Evolutionary conservation across 1,140 invertebrate species (phyloP), one percentile per base, ranked within the genome.

Genomic region (Bombus confusus): DNA sequence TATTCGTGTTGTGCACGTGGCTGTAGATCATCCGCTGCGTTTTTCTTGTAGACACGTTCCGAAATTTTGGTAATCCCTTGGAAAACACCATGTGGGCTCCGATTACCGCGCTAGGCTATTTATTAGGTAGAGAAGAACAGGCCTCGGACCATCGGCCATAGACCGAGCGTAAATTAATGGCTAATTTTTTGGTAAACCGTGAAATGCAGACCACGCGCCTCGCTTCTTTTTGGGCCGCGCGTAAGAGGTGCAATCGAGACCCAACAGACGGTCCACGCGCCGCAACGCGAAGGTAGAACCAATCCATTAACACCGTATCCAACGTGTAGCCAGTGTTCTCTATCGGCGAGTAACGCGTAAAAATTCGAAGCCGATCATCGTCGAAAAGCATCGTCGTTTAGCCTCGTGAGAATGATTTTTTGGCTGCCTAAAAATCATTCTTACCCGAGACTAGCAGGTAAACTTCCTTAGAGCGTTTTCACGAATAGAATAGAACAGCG

Each of bases 151-250:
- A 57, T 83, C 52, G 74, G 71, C 74, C 78, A 43, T 86, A 78
- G 86, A 64, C 78, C 72, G 83, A 89, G 91, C 86, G 92, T 94
- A 93, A 94, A 94, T 94, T 93, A 93, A 94, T 93, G 88, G 91
- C 89, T 92, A 93, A 95, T 94, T 94, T 92, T 93, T 93, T 80
- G 91, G 92, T 92, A 93, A 93, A 93, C 92, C 93, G 88, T 94
- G 92, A 94, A 95, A 95, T 91, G 83, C 91, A 83, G 86, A 92
- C 91, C 93, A 92, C 91, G 92, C 87, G 90, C 87, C 88, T 79
- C 83, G 37, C 43, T 73, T 79, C 57, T 86, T 80, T 87, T 93
- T 87, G 85, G 89, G 90, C 86, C 77, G 77, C 82, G 69, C 43
- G 62, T 13, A 41, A 71, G 66, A 37, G 80, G 69, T 34, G 41